Evolutionary conservation across 2,113 vertebrate species (phyloP).

Genomic region (Promerops cafer): DNA sequence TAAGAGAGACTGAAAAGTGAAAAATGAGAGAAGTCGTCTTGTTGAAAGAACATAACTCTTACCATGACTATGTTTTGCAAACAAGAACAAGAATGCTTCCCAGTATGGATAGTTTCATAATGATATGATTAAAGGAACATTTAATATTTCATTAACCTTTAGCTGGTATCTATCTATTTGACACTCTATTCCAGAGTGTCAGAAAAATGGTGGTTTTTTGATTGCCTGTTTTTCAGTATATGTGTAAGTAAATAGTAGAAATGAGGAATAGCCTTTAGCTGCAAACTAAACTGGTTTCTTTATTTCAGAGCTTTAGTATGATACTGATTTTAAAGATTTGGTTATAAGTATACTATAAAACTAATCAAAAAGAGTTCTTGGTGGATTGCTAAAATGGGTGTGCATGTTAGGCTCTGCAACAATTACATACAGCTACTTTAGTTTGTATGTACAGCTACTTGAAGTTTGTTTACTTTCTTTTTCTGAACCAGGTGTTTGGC

Average conservation of each 20-base stretch:
- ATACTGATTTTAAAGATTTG: not conserved
- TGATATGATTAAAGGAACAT: not conserved
- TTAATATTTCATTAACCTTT: not conserved
- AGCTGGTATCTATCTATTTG: not conserved
- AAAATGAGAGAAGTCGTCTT: not conserved
- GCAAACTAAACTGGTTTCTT: not conserved
- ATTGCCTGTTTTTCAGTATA: not conserved
- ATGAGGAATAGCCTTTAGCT: not conserved
- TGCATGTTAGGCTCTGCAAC: not conserved
- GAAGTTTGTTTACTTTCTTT: no score
- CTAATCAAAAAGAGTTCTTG: not conserved
- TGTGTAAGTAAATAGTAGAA: not conserved
- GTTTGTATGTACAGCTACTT: no score
- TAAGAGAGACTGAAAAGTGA: not conserved
- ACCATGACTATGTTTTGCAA: not conserved
- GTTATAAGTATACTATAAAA: not conserved
- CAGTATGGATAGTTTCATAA: not conserved
- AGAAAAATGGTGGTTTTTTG: not conserved
- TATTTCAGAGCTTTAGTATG: not conserved
- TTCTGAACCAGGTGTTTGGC: conserved; percentile 89
- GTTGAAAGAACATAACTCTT: not conserved
- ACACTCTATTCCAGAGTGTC: not conserved
- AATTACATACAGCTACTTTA: not conserved
- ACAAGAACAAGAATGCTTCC: not conserved
- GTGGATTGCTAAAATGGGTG: not conserved